A percentile compares a stretch with the other conserved stretches of the same genome.
phyloP scores from a whole-genome alignment of 2,888 invertebrate species.

The Ennomos quercinarius region DNA sequence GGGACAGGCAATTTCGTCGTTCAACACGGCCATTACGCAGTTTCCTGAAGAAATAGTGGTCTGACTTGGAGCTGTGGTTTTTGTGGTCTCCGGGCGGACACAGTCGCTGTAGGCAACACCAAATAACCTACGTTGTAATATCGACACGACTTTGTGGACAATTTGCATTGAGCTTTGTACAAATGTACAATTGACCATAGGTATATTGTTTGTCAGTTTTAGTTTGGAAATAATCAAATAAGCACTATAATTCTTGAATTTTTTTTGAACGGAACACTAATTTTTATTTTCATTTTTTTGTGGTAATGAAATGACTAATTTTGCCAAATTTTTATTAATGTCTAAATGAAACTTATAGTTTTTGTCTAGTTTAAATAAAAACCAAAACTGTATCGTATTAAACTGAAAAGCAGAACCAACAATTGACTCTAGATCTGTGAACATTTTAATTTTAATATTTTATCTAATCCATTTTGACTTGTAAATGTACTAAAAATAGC shows the following conservation, averaged over 20 bases:
- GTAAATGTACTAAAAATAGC: too few species aligned
- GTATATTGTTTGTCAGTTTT: too few species aligned
- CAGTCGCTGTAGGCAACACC: conserved; percentile 23
- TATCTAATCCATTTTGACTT: too few species aligned
- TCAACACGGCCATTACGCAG: conserved; percentile 51
- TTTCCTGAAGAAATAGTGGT: conserved; percentile 51
- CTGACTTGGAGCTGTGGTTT: conserved; percentile 48
- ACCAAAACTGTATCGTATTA: too few species aligned
- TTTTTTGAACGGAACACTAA: background rate
- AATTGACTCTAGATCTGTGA: too few species aligned
- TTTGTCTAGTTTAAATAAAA: too few species aligned
- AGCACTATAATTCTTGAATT: background rate
- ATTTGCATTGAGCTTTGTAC: conserved; percentile 1
- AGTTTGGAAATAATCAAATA: too few species aligned
- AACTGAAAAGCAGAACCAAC: too few species aligned
- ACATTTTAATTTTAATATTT: too few species aligned
- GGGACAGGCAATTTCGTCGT: conserved; percentile 54
- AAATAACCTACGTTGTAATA: conserved; percentile 1
- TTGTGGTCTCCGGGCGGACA: conserved; percentile 60
- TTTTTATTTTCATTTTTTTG: background rate
- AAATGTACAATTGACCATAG: too few species aligned
- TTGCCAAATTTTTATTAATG: too few species aligned
- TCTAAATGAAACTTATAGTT: too few species aligned
- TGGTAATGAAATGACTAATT: background rate
- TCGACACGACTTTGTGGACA: conserved; percentile 14